Percentiles rank a stretch among this genome's conserved stretches.
phyloP scores from a whole-genome alignment of 2,113 vertebrate genomes.

The Entelurus aequoreus region DNA sequence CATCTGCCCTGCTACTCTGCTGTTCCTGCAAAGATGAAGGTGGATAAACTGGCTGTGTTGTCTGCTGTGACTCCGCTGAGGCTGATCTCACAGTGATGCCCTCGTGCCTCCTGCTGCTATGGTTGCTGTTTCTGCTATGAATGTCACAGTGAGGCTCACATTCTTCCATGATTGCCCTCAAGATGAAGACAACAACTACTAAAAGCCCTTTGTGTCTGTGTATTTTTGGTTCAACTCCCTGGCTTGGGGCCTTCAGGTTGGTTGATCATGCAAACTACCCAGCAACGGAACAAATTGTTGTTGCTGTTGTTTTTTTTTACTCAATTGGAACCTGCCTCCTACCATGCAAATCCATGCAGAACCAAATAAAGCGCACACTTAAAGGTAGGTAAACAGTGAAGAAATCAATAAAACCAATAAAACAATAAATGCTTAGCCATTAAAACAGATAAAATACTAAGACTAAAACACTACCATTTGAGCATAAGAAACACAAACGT shows the following conservation, averaged over 20 bases:
- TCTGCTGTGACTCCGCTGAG: conserved; percentile 60
- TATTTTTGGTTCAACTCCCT: conserved; percentile 34
- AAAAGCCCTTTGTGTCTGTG: conserved; percentile 37
- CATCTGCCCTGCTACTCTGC: conserved; percentile 69
- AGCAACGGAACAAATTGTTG: conserved; percentile 14
- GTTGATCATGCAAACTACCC: conserved; percentile 44
- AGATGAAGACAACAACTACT: conserved; percentile 57
- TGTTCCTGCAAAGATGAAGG: conserved; percentile 56
- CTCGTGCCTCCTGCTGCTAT: conserved; percentile 31
- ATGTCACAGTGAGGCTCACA: conserved; percentile 49
- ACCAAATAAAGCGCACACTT: conserved; percentile 11
- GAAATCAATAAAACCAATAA: too few relatives aligned
- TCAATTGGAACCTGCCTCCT: conserved; percentile 38
- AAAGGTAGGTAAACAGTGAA: too few relatives aligned
- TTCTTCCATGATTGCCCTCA: conserved; percentile 45
- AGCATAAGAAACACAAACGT: too few relatives aligned
- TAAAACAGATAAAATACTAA: too few relatives aligned
- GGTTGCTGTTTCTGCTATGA: conserved; percentile 22
- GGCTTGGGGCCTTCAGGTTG: conserved; percentile 36
- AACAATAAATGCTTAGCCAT: too few relatives aligned
- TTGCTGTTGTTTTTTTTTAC: not conserved
- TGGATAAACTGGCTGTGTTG: conserved; percentile 70
- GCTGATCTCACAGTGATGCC: conserved; percentile 47
- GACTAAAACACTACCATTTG: too few relatives aligned
- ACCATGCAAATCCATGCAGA: conserved; percentile 41